phyloP scores from a whole-genome alignment of 2,797 vertebrate species.

The Myioborus melanocephalus region DNA sequence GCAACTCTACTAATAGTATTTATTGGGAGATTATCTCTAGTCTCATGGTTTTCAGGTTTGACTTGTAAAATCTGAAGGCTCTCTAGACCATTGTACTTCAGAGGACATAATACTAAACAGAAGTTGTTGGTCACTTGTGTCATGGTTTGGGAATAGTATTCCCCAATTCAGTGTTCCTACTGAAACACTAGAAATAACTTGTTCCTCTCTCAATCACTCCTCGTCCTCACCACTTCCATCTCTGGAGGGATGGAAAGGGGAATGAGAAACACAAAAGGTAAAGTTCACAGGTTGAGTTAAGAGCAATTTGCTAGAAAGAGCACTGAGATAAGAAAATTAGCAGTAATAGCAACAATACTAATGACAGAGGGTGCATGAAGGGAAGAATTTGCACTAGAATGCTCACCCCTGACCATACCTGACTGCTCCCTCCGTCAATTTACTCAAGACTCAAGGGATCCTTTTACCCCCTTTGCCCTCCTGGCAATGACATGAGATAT shows the following conservation, averaged over 20 bases:
- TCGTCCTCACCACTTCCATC: background rate
- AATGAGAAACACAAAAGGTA: background rate
- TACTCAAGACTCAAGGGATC: background rate
- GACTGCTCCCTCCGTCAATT: background rate
- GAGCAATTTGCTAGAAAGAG: background rate
- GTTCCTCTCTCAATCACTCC: no score
- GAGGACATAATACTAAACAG: background rate
- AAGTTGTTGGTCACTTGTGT: background rate
- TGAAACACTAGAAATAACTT: background rate
- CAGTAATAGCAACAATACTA: background rate
- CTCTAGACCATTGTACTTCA: background rate
- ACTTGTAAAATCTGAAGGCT: background rate
- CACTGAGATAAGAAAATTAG: background rate
- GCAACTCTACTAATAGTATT: background rate
- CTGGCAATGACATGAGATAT: background rate
- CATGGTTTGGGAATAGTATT: background rate
- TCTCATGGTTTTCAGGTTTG: background rate
- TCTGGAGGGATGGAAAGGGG: background rate
- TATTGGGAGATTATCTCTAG: background rate
- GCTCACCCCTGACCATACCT: background rate
- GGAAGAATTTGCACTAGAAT: background rate
- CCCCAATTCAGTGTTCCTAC: background rate
- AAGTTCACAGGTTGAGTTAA: background rate
- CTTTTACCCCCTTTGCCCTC: no score
- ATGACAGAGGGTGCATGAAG: background rate